Conservation (phyloP, 1,140 invertebrate species). For the Trialeurodes vaporariorum region DNA sequence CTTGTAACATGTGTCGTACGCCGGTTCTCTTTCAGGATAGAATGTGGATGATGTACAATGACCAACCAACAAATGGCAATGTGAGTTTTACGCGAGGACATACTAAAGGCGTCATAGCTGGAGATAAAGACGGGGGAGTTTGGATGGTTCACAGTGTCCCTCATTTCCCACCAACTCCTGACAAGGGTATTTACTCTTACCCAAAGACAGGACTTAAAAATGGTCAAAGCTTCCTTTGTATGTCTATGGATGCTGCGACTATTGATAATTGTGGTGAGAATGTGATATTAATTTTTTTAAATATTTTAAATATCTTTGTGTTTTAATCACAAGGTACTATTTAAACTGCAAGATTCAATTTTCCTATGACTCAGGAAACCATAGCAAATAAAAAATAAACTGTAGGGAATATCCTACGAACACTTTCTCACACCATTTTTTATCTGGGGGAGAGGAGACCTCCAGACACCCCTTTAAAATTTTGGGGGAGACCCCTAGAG, state of each 20-base stretch:
- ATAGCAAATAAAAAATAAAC: too few relatives aligned
- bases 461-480: too few relatives aligned
- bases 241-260: conserved; percentile 50
- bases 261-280: conserved; percentile 52
- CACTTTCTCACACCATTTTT: too few relatives aligned
- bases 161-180: conserved; percentile 49
- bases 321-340: too few relatives aligned
- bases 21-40: not conserved
- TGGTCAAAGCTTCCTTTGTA: conserved; percentile 80
- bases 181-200: conserved; percentile 40
- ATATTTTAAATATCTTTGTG: too few relatives aligned
- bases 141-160: conserved; percentile 90
- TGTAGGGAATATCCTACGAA: too few relatives aligned
- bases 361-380: too few relatives aligned
- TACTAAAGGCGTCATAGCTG: conserved; percentile 69
- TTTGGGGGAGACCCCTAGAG: too few relatives aligned
- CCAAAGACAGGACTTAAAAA: conserved; percentile 55
- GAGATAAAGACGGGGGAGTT: conserved; percentile 57
- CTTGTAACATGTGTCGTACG: too few relatives aligned
- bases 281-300: too few relatives aligned
- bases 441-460: too few relatives aligned
- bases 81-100: conserved; percentile 45
- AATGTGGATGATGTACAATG: conserved; percentile 67
- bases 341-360: too few relatives aligned
- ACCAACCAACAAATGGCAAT: conserved; percentile 53